Conservation (phyloP, 2,888 invertebrate genomes). For the Linnaemya tessellans region DNA sequence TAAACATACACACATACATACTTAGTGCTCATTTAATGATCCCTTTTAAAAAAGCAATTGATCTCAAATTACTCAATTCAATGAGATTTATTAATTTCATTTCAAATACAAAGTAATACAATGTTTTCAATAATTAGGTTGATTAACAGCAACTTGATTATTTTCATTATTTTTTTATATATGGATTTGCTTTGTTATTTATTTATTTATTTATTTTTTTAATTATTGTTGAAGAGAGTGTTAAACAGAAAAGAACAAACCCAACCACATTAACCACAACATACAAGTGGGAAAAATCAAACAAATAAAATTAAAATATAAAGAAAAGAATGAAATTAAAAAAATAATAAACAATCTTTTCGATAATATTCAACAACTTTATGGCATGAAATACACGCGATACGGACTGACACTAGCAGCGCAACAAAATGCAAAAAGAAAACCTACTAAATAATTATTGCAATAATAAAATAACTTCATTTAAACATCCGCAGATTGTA, state of each 20-base stretch:
- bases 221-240: neutral
- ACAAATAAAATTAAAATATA: slow-evolving; percentile 36
- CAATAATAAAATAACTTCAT: slow-evolving; percentile 40
- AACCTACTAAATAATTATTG: slow-evolving; percentile 41
- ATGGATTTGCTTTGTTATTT: no score
- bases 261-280: slow-evolving; percentile 59
- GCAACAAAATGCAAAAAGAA: slow-evolving; percentile 29
- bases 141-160: slow-evolving; percentile 59
- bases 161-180: slow-evolving; percentile 21
- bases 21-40: slow-evolving; percentile 6
- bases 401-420: slow-evolving; percentile 61
- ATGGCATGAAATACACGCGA: slow-evolving; percentile 63
- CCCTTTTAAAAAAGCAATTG: slow-evolving; percentile 6
- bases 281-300: slow-evolving; percentile 29
- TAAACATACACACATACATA: neutral
- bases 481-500: slow-evolving; percentile 58
- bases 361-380: slow-evolving; percentile 52
- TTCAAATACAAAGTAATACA: slow-evolving; percentile 22
- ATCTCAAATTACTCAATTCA: slow-evolving; percentile 23
- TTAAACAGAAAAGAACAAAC: slow-evolving; percentile 26
- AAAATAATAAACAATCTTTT: slow-evolving; percentile 49
- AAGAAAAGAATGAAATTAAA: neutral
- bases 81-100: slow-evolving; percentile 33
- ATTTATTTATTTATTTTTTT: neutral
- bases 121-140: slow-evolving; percentile 48